Conservation (phyloP, 2,113 vertebrate species). For the Noctilio leporinus region DNA sequence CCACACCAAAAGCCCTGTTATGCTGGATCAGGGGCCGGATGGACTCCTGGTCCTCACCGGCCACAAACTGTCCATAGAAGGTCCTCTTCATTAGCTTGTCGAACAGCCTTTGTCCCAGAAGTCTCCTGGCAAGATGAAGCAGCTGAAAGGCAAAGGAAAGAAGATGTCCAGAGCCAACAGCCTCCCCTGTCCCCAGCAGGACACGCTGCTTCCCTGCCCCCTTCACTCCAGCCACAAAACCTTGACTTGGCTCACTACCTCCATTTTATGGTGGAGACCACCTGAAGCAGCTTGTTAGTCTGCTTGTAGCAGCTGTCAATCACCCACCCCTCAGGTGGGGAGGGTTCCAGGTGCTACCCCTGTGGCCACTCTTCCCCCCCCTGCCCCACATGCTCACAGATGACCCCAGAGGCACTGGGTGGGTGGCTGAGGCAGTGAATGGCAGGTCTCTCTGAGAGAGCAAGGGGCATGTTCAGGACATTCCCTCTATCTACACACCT, state of each 20-base stretch:
- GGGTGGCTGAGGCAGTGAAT: background rate
- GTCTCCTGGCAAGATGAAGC: slow-evolving; percentile 76
- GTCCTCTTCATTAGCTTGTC: slow-evolving; percentile 92
- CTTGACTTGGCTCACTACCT: background rate
- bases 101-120: slow-evolving; percentile 86
- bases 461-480: background rate
- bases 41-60: slow-evolving; percentile 88
- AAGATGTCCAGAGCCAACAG: background rate
- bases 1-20: slow-evolving; percentile 87
- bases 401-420: background rate
- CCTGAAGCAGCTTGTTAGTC: background rate
- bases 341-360: background rate
- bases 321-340: background rate
- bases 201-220: too few species aligned
- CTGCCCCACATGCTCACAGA: background rate
- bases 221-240: background rate
- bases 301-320: background rate
- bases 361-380: background rate
- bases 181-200: too few species aligned
- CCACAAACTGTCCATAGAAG: slow-evolving; percentile 96
- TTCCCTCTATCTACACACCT: background rate
- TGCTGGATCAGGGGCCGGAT: slow-evolving; percentile 87
- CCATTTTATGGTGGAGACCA: background rate
- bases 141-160: slow-evolving; percentile 76
- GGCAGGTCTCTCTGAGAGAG: background rate